Base-by-base conservation (phyloP, 2,797 vertebrate genomes). In the Galago senegalensis region DNA sequence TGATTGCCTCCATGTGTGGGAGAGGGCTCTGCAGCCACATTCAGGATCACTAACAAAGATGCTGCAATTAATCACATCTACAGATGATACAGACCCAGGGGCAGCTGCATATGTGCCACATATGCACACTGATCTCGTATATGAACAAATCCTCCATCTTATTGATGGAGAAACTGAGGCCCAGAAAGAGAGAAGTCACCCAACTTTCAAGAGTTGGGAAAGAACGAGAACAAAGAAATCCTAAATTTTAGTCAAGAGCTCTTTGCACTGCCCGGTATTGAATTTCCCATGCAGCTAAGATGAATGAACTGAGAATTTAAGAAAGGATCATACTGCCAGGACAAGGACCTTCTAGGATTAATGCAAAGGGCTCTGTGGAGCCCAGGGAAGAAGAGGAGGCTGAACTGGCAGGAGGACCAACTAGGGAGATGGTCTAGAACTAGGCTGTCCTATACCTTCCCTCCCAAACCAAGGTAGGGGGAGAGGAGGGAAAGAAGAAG, bases 151-250 rank as follows among this genome's bases (percentile, higher is more conserved):
- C 61, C 81, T 83, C 34, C 23, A 49, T 86, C 90, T 89, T 53
- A 56, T 27, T 82, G 85, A 49, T 4, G 21, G 81, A 67, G 81
- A 95, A 95, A 87, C 85, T 87, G 73, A 95, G 86, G 60, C 29
- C 73, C 56, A 75, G 69, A 94, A 23, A 90, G 75, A 77, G 0
- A 34, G n/a, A 73, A 75, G 31, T 37, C 49, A 20, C 61, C 25
- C 70, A 58, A 23, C 14, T 85, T 46, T 87, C 63, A 58, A 58
- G 53, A 46, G 43, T 21, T 37, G 21, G n/a, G 25, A 27, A 34
- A 67, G n/a, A n/a, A 61, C 58, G 49, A 81, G n/a, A 80, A 91
- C 23, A 18, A 53, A 82, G 21, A 18, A 27, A 53, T 86, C 83
- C 65, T 75, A 63, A 61, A 49, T 43, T 88, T 65, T 56, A 73